Evolutionary conservation across 2,888 invertebrate genomes (phyloP).

Genomic region (Leptinotarsa tumamoca): DNA sequence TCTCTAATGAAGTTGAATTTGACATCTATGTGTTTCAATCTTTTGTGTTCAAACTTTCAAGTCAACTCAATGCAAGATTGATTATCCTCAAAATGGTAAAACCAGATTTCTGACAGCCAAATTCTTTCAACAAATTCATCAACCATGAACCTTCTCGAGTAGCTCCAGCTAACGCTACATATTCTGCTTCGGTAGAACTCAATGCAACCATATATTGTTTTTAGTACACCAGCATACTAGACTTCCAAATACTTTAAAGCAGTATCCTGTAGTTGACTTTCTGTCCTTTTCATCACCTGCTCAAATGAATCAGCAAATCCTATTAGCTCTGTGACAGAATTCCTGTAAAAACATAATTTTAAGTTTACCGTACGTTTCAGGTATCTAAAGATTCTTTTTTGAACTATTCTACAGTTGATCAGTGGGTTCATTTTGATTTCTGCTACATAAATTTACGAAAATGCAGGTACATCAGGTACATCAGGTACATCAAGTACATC

Average conservation of each 20-base stretch:
- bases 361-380: not conserved
- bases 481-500: too few species aligned
- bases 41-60: not conserved
- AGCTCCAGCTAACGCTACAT: slow-evolving; percentile 2
- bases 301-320: not conserved
- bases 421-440: too few species aligned
- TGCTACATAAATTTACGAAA: too few species aligned
- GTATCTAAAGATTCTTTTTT: not conserved
- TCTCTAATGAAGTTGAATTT: slow-evolving; percentile 32
- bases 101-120: too few species aligned
- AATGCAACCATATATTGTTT: not conserved
- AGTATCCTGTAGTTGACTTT: not conserved
- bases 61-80: too few species aligned
- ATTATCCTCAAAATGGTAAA: too few species aligned
- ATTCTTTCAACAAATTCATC: too few species aligned
- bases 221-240: not conserved
- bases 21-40: slow-evolving; percentile 33
- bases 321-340: slow-evolving; percentile 5
- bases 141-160: not conserved
- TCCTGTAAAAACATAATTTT: not conserved
- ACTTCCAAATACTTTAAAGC: too few species aligned
- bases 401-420: not conserved
- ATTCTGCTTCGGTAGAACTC: not conserved
- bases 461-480: too few species aligned
- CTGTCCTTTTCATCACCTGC: not conserved